Evolutionary conservation across 2,113 vertebrate genomes (phyloP).

Genomic region (Pseudolaguvia tuberculata): DNA sequence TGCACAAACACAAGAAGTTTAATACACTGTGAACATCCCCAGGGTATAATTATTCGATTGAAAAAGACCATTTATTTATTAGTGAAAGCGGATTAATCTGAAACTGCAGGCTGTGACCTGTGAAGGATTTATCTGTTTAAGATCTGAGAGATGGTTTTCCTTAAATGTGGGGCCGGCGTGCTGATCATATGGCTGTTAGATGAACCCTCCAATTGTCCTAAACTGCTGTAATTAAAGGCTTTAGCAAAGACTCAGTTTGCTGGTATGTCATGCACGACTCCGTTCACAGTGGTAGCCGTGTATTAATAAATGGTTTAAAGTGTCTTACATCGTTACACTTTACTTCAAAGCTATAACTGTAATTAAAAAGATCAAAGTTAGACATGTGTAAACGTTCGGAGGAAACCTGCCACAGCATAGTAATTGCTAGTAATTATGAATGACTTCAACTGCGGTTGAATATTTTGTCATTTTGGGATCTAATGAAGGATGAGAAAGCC

Average conservation of each 20-base stretch:
- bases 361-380: background rate
- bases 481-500: background rate
- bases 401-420: background rate
- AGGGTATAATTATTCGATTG: background rate
- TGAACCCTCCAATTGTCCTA: conserved; percentile 11
- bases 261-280: background rate
- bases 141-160: background rate
- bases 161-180: background rate
- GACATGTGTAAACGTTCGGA: background rate
- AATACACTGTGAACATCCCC: background rate
- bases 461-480: background rate
- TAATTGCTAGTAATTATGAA: conserved; percentile 3
- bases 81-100: background rate
- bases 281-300: background rate
- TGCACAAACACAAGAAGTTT: conserved; percentile 53
- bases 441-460: background rate
- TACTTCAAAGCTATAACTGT: background rate
- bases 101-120: background rate
- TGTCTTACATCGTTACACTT: background rate
- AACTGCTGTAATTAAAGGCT: conserved; percentile 10
- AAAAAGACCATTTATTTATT: background rate
- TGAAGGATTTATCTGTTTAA: background rate
- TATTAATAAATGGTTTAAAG: background rate
- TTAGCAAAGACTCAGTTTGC: too few relatives aligned
- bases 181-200: background rate